phyloP scores from a whole-genome alignment of 2,113 vertebrate species.

The Microtus richardsoni region DNA sequence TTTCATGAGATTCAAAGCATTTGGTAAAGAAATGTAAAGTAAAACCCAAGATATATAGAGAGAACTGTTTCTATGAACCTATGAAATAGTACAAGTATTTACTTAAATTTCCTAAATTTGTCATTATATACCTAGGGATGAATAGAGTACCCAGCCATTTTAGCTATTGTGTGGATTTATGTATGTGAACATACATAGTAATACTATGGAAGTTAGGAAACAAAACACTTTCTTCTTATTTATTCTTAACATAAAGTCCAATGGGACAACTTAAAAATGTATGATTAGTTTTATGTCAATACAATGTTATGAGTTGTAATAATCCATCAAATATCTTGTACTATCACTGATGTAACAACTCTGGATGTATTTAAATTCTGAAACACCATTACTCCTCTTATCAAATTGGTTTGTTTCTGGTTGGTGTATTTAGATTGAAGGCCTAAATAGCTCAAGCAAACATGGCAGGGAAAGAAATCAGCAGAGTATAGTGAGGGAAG shows the following conservation, averaged over 20 bases:
- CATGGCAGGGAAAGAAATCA: not conserved
- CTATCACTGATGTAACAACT: not conserved
- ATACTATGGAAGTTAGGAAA: not conserved
- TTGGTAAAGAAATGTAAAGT: not conserved
- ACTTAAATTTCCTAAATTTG: not conserved
- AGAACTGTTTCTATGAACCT: not conserved
- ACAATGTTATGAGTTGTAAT: not conserved
- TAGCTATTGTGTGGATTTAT: not conserved
- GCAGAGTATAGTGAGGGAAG: not conserved
- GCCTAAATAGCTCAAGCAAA: not conserved
- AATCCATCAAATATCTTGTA: no score
- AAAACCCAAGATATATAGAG: not conserved
- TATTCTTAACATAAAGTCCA: not conserved
- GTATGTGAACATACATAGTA: not conserved
- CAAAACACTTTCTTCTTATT: not conserved
- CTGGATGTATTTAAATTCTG: not conserved
- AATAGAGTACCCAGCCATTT: not conserved
- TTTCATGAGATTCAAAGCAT: not conserved
- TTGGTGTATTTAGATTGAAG: not conserved
- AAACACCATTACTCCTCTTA: not conserved
- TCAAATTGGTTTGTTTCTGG: not conserved
- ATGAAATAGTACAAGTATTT: not conserved
- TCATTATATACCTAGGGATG: not conserved
- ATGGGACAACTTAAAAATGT: not conserved
- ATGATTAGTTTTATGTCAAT: not conserved